Conservation (phyloP, 2,797 vertebrate species). For the Anguilla obscura region DNA sequence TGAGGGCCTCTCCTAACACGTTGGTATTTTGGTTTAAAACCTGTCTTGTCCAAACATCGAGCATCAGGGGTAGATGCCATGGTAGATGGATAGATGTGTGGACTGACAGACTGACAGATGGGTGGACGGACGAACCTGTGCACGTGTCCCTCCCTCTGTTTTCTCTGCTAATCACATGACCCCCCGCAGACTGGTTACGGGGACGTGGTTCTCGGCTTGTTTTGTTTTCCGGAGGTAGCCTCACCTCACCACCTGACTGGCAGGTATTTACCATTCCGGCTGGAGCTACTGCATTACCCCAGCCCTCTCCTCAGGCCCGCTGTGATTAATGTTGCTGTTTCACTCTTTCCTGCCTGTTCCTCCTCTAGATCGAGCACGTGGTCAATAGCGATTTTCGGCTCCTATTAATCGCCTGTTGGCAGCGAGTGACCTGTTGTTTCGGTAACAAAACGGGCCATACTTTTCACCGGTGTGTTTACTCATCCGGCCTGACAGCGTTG, state of each 20-base stretch:
- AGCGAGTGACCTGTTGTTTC: constrained; percentile 17
- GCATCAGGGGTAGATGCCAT: not conserved
- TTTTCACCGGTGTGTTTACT: constrained; percentile 9
- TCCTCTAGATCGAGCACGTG: constrained; percentile 6
- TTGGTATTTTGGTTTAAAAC: not conserved
- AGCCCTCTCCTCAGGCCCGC: not conserved
- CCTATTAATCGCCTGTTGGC: constrained; percentile 23
- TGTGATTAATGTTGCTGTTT: constrained; percentile 28
- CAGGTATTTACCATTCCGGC: constrained; percentile 19
- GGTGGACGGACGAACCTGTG: not conserved
- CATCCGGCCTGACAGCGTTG: not conserved
- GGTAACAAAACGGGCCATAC: constrained; percentile 3
- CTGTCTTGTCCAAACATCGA: not conserved
- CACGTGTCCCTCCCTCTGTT: not conserved
- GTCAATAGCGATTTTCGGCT: constrained; percentile 24
- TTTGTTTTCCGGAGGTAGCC: not conserved
- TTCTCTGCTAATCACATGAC: constrained; percentile 9
- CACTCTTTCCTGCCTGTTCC: constrained; percentile 26
- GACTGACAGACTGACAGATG: not conserved
- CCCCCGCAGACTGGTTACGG: not conserved
- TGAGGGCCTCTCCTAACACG: not conserved
- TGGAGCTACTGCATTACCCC: constrained; percentile 16
- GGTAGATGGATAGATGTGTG: not conserved
- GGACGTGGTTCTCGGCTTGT: not conserved
- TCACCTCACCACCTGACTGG: not conserved